These are phyloP conservation scores for Ennomos erosarius DNA, from an alignment of 2,888 invertebrate genomes.

Conservation along the genomic window DNA sequence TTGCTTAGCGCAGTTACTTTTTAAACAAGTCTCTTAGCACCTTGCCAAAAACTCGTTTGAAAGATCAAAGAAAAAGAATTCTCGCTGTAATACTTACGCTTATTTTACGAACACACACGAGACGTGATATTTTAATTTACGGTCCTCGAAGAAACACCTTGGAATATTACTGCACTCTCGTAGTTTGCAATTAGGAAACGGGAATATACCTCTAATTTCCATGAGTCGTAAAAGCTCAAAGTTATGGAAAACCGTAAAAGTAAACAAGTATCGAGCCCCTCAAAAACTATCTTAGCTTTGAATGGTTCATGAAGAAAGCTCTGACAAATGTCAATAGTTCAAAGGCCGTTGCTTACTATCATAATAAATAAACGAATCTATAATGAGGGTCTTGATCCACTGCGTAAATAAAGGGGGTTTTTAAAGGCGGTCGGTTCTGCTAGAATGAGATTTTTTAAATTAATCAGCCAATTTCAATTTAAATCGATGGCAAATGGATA, in stretches of 20 bases:
- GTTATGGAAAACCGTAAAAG: slow-evolving; percentile 10
- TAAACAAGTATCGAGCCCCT: slow-evolving; percentile 2
- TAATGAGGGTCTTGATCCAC: too few relatives aligned
- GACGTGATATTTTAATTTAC: slow-evolving; percentile 19
- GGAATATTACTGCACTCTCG: slow-evolving; percentile 1
- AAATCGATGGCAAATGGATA: slow-evolving; percentile 6
- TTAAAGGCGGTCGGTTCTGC: too few relatives aligned
- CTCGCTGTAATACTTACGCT: neutral
- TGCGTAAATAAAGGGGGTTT: too few relatives aligned
- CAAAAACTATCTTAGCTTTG: neutral
- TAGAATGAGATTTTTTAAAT: too few relatives aligned
- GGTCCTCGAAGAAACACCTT: slow-evolving; percentile 5
- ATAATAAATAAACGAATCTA: too few relatives aligned
- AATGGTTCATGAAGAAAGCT: too few relatives aligned
- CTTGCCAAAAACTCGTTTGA: neutral
- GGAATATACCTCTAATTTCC: neutral
- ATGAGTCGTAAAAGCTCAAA: neutral
- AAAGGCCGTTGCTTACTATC: too few relatives aligned
- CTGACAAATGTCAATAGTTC: too few relatives aligned
- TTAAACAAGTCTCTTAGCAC: slow-evolving; percentile 1
- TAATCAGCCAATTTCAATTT: too few relatives aligned
- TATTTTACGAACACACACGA: slow-evolving; percentile 9
- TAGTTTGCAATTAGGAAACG: slow-evolving; percentile 9
- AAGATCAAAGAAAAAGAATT: neutral
- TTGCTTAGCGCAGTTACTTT: slow-evolving; percentile 6